Evolutionary conservation across 2,888 invertebrate genomes (phyloP).

Genomic region (Lycia hirtaria): DNA sequence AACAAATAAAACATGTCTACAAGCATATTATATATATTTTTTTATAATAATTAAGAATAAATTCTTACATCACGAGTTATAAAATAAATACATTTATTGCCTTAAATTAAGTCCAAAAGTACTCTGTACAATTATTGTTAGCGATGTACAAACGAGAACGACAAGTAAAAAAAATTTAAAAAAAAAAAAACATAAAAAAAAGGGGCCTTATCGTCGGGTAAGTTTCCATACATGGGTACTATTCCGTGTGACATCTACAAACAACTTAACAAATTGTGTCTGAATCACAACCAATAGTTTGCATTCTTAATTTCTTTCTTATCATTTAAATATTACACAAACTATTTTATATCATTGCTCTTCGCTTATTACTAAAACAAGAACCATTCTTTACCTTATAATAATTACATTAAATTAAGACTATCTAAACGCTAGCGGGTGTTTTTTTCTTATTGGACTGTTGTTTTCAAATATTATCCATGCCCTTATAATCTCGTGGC

Average conservation of each 20-base stretch:
- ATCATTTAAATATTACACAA: conserved; percentile 82
- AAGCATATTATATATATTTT: conserved; percentile 86
- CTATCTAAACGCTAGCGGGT: conserved; percentile 84
- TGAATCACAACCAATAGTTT: conserved; percentile 85
- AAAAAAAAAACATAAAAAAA: conserved; percentile 70
- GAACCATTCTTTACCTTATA: conserved; percentile 83
- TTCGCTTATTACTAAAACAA: conserved; percentile 84
- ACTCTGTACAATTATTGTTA: conserved; percentile 86
- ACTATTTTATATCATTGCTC: conserved; percentile 85
- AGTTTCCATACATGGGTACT: conserved; percentile 59
- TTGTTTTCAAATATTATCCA: conserved; percentile 66
- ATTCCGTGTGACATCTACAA: conserved; percentile 74
- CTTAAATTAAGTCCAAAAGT: conserved; percentile 86
- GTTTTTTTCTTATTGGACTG: conserved; percentile 76
- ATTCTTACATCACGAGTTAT: conserved; percentile 86
- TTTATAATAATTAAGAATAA: conserved; percentile 86
- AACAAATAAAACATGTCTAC: conserved; percentile 76
- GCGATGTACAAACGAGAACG: conserved; percentile 85
- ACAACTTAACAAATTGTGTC: conserved; percentile 85
- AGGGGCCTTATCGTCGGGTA: conserved; percentile 74
- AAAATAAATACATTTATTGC: conserved; percentile 86
- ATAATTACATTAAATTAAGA: conserved; percentile 83
- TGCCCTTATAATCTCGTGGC: conserved; percentile 64
- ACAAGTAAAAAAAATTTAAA: conserved; percentile 77
- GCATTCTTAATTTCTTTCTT: conserved; percentile 84